These are phyloP conservation scores for Phoxinus dragarum DNA, from an alignment of 2,797 vertebrate genomes.

Conservation along the genomic window DNA sequence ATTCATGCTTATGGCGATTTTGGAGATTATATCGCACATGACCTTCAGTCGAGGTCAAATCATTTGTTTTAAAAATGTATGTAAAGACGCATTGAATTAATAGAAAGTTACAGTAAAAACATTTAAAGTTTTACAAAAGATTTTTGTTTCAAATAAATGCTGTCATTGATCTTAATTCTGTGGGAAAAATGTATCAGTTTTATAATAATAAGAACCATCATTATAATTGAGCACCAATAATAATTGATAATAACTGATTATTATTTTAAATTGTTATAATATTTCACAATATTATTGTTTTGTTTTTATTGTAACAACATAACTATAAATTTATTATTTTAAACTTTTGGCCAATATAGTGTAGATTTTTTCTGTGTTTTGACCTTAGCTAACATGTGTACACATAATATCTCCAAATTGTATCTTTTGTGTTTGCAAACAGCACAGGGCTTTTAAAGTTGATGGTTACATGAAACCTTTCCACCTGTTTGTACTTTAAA, in stretches of 20 bases:
- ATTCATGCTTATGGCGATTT: neutral
- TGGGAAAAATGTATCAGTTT: neutral
- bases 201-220: neutral
- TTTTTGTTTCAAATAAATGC: neutral
- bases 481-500: constrained; percentile 43
- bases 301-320: neutral
- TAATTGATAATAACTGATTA: neutral
- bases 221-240: neutral
- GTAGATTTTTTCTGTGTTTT: neutral
- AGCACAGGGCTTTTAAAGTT: constrained; percentile 1
- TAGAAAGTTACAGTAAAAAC: neutral
- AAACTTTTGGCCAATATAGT: neutral
- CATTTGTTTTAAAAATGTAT: too few relatives aligned
- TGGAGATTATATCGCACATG: neutral
- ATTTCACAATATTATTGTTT: neutral
- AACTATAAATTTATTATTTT: neutral
- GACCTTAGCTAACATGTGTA: neutral
- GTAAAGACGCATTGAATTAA: neutral
- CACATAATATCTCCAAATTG: constrained; percentile 13
- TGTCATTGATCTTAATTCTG: neutral
- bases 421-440: constrained; percentile 29
- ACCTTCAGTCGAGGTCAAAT: neutral
- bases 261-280: neutral
- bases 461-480: constrained; percentile 25
- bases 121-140: neutral